phyloP scores from a whole-genome alignment of 2,797 vertebrate genomes.

The Oryzias sinensis region DNA sequence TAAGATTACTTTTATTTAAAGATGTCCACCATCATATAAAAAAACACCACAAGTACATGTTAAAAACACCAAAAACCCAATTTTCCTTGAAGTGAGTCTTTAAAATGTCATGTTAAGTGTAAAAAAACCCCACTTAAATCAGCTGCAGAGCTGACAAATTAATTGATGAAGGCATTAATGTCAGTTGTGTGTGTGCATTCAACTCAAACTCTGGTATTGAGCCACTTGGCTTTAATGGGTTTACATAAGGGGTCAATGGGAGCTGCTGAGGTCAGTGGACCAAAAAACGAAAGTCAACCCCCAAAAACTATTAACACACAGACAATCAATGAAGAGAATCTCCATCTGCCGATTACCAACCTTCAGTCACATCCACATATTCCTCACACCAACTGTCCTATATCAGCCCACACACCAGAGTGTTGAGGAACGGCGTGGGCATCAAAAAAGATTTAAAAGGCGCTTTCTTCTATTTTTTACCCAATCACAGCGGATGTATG shows the following conservation, averaged over 20 bases:
- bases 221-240: conserved; percentile 67
- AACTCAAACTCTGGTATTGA: conserved; percentile 36
- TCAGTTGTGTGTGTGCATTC: conserved; percentile 4
- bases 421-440: conserved; percentile 37
- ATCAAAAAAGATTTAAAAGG: conserved; percentile 32
- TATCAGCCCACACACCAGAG: conserved; percentile 38
- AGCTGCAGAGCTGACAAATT: conserved; percentile 14
- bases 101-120: too few relatives aligned
- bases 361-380: conserved; percentile 3
- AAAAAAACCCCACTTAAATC: too few relatives aligned
- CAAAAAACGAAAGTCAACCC: conserved; percentile 54
- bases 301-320: not conserved
- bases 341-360: conserved; percentile 1
- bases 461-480: conserved; percentile 41
- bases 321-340: conserved; percentile 27
- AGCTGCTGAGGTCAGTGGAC: conserved; percentile 50
- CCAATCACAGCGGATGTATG: conserved; percentile 53
- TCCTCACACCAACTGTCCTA: conserved; percentile 14
- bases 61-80: too few relatives aligned
- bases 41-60: too few relatives aligned
- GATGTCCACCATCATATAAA: too few relatives aligned
- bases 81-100: too few relatives aligned
- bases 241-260: conserved; percentile 69
- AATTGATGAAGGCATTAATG: conserved; percentile 13
- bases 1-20: too few relatives aligned